Base-by-base conservation (phyloP, 2,113 vertebrate genomes). In the Oryzias celebensis region DNA sequence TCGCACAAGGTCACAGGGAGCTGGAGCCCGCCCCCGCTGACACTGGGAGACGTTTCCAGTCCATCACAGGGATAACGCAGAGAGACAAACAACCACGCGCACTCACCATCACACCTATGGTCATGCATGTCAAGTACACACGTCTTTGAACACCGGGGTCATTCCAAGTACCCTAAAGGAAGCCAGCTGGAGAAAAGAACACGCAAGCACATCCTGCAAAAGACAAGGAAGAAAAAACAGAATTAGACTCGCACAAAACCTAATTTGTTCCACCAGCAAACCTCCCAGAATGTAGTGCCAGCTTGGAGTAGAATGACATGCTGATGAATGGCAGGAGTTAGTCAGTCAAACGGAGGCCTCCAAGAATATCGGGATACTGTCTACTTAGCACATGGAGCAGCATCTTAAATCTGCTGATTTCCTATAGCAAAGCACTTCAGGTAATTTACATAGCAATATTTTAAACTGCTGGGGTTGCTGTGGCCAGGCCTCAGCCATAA, bases 401-500 rank as follows among this genome's bases (percentile, higher is more conserved):
- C 84, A 89, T 76, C 84, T 84, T 90, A 91, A 90, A 91, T 90
- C 88, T 88, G 87, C 68, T 76, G 73, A 75, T 83, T 86, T 86
- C 84, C 88, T 84, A 87, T 86, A 86, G 81, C 58, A 51, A 52
- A 82, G 85, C 80, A 86, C 79, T 89, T 80, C 64, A 62, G 81
- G 80, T 90, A 88, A 92, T 92, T 91, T 90, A 89, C 87, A 91
- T 89, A 84, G 86, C 88, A 80, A 88, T 90, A 81, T 87, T 88
- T 91, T 91, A 89, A 85, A 88, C 80, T 70, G 66, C 72, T 63
- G 65, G 81, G 26, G 83, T 71, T 81, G 71, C 72, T 46, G 57
- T 84, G 80, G 83, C 84, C 59, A 31, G 74, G 67, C 69, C 65
- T 82, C 73, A 77, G 86, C 87, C 83, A 89, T 90, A 91, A 91